phyloP scores from a whole-genome alignment of 2,113 vertebrate species.

The Elaphurus davidianus region DNA sequence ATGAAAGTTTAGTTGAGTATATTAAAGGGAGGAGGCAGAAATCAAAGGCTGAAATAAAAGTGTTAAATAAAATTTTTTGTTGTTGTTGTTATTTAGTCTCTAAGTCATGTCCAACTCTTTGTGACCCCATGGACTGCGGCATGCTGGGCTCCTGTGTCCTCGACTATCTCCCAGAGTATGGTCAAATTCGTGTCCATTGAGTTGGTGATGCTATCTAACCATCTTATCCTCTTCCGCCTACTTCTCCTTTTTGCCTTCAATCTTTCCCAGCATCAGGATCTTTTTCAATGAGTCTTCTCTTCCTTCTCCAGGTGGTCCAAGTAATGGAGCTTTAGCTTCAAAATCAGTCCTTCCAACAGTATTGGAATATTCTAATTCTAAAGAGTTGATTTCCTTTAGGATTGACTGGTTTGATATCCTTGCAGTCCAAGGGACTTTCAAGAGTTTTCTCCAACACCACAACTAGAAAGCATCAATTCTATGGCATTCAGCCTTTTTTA shows the following conservation, averaged over 20 bases:
- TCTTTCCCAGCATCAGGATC: background rate
- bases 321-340: background rate
- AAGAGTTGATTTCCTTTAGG: background rate
- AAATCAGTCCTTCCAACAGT: background rate
- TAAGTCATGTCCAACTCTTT: background rate
- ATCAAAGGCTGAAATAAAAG: background rate
- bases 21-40: background rate
- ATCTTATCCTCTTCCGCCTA: background rate
- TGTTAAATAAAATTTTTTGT: background rate
- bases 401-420: background rate
- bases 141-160: background rate
- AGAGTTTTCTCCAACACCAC: background rate
- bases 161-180: background rate
- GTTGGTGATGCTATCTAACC: background rate
- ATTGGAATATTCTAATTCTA: background rate
- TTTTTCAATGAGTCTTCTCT: background rate
- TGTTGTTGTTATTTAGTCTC: background rate
- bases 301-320: background rate
- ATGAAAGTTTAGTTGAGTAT: background rate
- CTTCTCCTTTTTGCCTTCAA: background rate
- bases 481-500: background rate
- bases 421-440: fast-evolving
- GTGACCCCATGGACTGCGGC: background rate
- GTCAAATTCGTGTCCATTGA: background rate
- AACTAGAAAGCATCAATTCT: background rate